A percentile compares a stretch with the other conserved stretches of the same genome.
These are phyloP conservation scores for Mola mola DNA, from an alignment of 2,113 vertebrate genomes.

Conservation along the genomic window DNA sequence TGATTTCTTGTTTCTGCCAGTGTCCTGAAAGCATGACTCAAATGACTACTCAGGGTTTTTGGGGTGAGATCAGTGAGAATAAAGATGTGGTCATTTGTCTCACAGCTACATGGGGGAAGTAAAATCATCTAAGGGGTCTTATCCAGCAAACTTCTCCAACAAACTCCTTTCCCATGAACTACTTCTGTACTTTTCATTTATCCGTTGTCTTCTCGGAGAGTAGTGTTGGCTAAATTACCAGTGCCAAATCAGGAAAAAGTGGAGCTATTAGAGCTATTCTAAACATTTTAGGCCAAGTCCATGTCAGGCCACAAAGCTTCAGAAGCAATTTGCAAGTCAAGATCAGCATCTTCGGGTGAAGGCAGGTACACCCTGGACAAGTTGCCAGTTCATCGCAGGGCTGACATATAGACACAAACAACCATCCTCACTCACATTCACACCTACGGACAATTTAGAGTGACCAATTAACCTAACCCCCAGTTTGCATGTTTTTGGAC, in stretches of 20 bases:
- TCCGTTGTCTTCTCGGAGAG: neutral
- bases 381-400: no score
- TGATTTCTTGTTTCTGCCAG: constrained; percentile 71
- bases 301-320: neutral
- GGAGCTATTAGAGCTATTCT: neutral
- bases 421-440: no score
- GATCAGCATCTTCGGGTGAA: neutral
- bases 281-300: neutral
- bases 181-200: neutral
- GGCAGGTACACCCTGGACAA: no score
- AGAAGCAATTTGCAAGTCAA: neutral
- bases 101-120: constrained; percentile 2
- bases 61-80: constrained; percentile 29
- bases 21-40: constrained; percentile 62
- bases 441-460: no score
- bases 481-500: no score
- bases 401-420: no score
- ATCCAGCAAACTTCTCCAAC: neutral
- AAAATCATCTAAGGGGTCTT: neutral
- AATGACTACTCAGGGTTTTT: constrained; percentile 60
- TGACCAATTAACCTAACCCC: no score
- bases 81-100: constrained; percentile 31
- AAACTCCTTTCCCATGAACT: neutral
- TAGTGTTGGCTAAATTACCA: neutral
- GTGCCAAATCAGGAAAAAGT: neutral